A percentile compares a stretch with the other conserved stretches of the same genome.
Conservation (phyloP, 2,888 invertebrate species). For the Drosophila macrothrix region DNA sequence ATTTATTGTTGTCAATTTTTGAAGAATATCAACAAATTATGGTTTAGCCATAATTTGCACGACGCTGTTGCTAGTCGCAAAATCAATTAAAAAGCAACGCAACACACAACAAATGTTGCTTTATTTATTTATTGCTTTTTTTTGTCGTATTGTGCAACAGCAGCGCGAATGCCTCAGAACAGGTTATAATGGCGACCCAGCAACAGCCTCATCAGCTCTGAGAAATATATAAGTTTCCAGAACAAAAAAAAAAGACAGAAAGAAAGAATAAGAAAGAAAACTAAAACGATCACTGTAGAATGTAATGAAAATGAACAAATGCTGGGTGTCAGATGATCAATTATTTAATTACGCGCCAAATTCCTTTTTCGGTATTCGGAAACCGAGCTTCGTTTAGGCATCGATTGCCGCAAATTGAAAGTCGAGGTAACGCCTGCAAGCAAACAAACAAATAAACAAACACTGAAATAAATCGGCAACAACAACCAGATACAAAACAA, state of each 20-base stretch:
- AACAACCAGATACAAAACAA: not conserved
- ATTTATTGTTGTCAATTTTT: constrained; percentile 70
- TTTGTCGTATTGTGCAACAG: constrained; percentile 57
- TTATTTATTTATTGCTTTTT: constrained; percentile 67
- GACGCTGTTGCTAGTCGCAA: constrained; percentile 56
- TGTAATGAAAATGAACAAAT: constrained; percentile 20
- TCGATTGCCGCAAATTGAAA: constrained; percentile 57
- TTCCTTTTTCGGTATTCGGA: constrained; percentile 49
- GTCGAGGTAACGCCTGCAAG: constrained; percentile 47
- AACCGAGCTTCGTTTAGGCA: constrained; percentile 12
- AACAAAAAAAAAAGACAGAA: constrained; percentile 2
- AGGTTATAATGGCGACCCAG: constrained; percentile 71
- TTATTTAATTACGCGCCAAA: constrained; percentile 73
- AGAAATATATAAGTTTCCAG: constrained; percentile 24
- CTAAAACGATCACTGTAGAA: constrained; percentile 25
- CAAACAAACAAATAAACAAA: constrained; percentile 31
- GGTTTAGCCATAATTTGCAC: constrained; percentile 62
- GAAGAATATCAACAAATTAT: constrained; percentile 67
- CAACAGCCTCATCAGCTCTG: constrained; percentile 45
- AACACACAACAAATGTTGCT: constrained; percentile 55
- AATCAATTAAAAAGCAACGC: constrained; percentile 75
- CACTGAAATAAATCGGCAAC: not conserved
- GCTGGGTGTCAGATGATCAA: constrained; percentile 65
- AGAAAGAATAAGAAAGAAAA: constrained; percentile 4
- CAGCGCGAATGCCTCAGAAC: constrained; percentile 61